These are phyloP conservation scores for Thunnus maccoyii DNA, from an alignment of 2,113 vertebrate genomes.

Conservation along the genomic window DNA sequence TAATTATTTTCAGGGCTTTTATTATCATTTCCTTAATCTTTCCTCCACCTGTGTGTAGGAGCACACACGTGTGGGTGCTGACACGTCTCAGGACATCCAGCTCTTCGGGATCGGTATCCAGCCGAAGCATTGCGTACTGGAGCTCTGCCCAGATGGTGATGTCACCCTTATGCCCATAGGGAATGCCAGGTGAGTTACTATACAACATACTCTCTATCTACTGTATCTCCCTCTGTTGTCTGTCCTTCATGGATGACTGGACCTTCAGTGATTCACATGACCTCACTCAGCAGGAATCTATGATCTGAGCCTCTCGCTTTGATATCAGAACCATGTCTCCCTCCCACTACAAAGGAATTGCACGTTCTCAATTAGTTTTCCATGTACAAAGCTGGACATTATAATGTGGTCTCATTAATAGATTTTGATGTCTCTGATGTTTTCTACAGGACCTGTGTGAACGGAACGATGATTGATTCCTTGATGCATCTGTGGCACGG, in stretches of 20 bases:
- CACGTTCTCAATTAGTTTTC: constrained; percentile 20
- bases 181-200: constrained; percentile 90
- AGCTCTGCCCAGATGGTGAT: constrained; percentile 92
- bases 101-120: constrained; percentile 98
- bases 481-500: constrained; percentile 95
- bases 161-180: constrained; percentile 91
- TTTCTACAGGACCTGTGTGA: constrained; percentile 93
- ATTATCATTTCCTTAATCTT: constrained; percentile 31
- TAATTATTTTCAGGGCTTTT: constrained; percentile 38
- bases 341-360: constrained; percentile 26
- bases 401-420: background rate
- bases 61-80: constrained; percentile 93
- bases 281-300: constrained; percentile 68
- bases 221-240: constrained; percentile 20
- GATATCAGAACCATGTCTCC: constrained; percentile 60
- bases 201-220: background rate
- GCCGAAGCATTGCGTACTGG: constrained; percentile 93
- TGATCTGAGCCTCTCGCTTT: constrained; percentile 58
- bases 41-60: constrained; percentile 85
- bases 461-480: constrained; percentile 89
- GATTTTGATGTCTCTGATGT: constrained; percentile 7
- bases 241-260: constrained; percentile 57
- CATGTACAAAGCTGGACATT: constrained; percentile 11
- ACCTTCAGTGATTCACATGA: constrained; percentile 70
- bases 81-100: constrained; percentile 98